phyloP scores from a whole-genome alignment of 1,140 invertebrate genomes.

The Papilio helenus region DNA sequence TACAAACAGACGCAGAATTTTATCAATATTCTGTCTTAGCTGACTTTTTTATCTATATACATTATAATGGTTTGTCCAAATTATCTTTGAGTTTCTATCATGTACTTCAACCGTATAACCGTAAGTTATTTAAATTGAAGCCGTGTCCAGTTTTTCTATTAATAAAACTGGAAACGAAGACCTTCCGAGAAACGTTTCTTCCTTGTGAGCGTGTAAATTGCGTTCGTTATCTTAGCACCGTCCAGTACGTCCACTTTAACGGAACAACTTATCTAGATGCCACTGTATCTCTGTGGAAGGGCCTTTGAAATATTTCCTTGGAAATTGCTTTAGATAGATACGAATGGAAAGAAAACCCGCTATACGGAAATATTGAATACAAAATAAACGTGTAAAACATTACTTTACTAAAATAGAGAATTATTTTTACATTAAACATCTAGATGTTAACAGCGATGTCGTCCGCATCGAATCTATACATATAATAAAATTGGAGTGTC shows the following conservation, averaged over 20 bases:
- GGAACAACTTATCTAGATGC: constrained; percentile 51
- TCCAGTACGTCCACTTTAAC: constrained; percentile 49
- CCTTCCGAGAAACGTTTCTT: constrained; percentile 24
- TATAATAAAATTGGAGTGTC: too few species aligned
- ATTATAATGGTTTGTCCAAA: too few species aligned
- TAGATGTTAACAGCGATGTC: neutral
- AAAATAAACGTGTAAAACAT: neutral
- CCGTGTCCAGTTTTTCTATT: neutral
- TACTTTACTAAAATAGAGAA: neutral
- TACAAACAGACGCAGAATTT: too few species aligned
- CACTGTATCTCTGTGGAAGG: constrained; percentile 50
- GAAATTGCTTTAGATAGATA: constrained; percentile 46
- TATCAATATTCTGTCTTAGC: too few species aligned
- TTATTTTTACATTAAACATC: neutral
- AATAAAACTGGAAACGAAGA: neutral
- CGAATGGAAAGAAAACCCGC: neutral
- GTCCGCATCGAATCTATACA: too few species aligned
- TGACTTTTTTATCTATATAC: too few species aligned
- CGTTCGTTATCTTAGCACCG: constrained; percentile 53
- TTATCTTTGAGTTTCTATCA: neutral
- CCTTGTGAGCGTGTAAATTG: constrained; percentile 46
- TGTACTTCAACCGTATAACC: neutral
- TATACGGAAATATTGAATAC: neutral
- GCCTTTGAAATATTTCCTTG: constrained; percentile 54
- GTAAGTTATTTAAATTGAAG: neutral